Conservation (phyloP, 2,797 vertebrate species). For the Cyclopterus lumpus region DNA sequence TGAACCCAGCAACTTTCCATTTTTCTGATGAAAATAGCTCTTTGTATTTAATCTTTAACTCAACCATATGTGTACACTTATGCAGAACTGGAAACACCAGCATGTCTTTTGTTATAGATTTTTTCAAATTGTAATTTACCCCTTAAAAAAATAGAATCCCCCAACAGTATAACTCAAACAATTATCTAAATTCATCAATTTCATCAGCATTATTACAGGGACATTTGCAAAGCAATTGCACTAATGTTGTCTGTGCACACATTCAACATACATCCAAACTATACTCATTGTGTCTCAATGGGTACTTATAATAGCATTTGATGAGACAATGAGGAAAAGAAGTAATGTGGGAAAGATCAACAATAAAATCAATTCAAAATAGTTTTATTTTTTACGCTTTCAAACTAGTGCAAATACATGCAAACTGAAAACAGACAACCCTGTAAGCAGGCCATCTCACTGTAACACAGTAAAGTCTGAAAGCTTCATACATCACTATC, state of each 20-base stretch:
- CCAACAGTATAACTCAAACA: neutral
- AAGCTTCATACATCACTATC: constrained; percentile 34
- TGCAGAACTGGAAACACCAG: neutral
- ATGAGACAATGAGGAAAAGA: neutral
- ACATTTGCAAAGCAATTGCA: constrained; percentile 19
- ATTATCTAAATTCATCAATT: neutral
- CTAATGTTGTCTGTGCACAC: constrained; percentile 1
- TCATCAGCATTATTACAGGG: neutral
- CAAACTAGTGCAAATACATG: constrained; percentile 84
- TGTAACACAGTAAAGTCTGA: constrained; percentile 28
- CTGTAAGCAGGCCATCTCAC: constrained; percentile 47
- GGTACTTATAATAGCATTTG: neutral
- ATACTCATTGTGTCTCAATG: neutral
- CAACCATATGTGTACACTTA: neutral
- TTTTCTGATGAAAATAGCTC: neutral
- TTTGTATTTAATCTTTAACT: neutral
- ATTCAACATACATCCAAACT: constrained; percentile 11
- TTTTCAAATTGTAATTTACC: neutral
- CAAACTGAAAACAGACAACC: constrained; percentile 70
- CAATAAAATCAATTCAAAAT: constrained; percentile 57
- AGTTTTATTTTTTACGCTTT: constrained; percentile 65
- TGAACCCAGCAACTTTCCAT: neutral
- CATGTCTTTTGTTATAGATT: neutral
- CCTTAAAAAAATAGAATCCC: neutral
- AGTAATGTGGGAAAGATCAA: constrained; percentile 4